Evolutionary conservation across 2,113 vertebrate genomes (phyloP).

Genomic region (rabbit (Oryctolagus cuniculus)): mOryCun1.1 NC_091448.1:30700001-30700500

Average conservation of each 20-base stretch:
- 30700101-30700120: too few species aligned
- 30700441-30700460: too few species aligned
- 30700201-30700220: neutral
- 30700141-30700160: slow-evolving; percentile 17
- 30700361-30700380: neutral
- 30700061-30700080: too few species aligned
- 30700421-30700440: too few species aligned
- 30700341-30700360: neutral
- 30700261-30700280: neutral
- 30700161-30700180: neutral
- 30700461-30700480: too few species aligned
- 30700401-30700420: neutral
- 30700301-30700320: slow-evolving; percentile 26
- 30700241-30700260: neutral
- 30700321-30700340: neutral
- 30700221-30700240: slow-evolving; percentile 41
- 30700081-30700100: too few species aligned
- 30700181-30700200: neutral
- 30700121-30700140: neutral
- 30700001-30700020: too few species aligned
- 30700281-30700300: slow-evolving; percentile 14
- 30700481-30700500: too few species aligned
- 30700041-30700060: too few species aligned
- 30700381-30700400: slow-evolving; percentile 14
- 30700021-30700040: too few species aligned